A percentile compares a stretch with the other conserved stretches of the same genome.
Conservation (phyloP, 2,113 vertebrate species). For the Oryzias javanicus region DNA sequence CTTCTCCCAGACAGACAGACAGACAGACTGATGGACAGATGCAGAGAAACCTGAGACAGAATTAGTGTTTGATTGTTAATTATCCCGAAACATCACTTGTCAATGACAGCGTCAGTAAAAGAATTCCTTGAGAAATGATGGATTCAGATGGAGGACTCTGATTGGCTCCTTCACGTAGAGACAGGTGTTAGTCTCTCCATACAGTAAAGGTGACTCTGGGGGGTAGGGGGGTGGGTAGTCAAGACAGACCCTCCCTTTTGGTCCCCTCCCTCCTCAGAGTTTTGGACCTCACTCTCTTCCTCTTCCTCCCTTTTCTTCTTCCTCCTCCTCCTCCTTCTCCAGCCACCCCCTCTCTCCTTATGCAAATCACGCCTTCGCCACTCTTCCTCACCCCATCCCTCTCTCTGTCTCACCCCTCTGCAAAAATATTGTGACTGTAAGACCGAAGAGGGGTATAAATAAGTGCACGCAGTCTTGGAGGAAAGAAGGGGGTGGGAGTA, state of each 20-base stretch:
- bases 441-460: constrained; percentile 62
- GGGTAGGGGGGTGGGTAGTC: constrained; percentile 55
- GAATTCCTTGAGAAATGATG: background rate
- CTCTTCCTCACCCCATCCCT: constrained; percentile 71
- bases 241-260: constrained; percentile 62
- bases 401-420: constrained; percentile 69
- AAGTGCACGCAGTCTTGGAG: constrained; percentile 77
- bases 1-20: constrained; percentile 41
- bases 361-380: constrained; percentile 76
- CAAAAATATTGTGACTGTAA: constrained; percentile 72
- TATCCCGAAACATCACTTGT: constrained; percentile 15
- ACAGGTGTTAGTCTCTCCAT: constrained; percentile 17
- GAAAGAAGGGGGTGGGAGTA: constrained; percentile 58
- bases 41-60: background rate
- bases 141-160: background rate
- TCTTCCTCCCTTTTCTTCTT: constrained; percentile 28
- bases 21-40: constrained; percentile 12
- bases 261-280: constrained; percentile 72
- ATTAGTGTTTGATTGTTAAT: constrained; percentile 14
- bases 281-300: constrained; percentile 68
- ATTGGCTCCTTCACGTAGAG: no score
- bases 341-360: constrained; percentile 64
- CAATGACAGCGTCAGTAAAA: background rate
- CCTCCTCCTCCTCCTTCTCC: constrained; percentile 16
- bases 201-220: constrained; percentile 71